Evolutionary conservation across 2,888 invertebrate species (phyloP).

Genomic region (Adela reaumurella): DNA sequence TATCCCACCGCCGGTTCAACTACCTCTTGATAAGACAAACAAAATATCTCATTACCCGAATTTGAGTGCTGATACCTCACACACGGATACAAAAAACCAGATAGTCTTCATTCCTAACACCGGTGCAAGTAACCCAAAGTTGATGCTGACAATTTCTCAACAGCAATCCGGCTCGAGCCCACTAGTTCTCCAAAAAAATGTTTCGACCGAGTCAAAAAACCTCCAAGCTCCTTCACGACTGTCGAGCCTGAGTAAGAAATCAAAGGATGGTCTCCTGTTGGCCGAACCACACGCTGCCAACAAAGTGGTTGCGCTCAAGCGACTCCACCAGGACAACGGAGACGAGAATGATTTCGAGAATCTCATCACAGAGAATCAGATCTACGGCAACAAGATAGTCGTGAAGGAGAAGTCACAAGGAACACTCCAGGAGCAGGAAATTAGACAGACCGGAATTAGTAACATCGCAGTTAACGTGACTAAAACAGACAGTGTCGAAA

Average conservation of each 20-base stretch:
- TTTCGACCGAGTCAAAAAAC: conserved; percentile 43
- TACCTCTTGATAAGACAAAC: no score
- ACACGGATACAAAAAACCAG: conserved; percentile 37
- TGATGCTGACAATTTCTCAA: conserved; percentile 29
- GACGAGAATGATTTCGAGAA: conserved; percentile 55
- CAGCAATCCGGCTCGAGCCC: conserved; percentile 40
- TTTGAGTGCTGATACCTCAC: conserved; percentile 18
- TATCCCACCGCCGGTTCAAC: no score
- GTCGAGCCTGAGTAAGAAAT: conserved; percentile 37
- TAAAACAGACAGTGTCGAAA: conserved; percentile 19
- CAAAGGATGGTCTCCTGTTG: conserved; percentile 24
- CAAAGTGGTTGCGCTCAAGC: conserved; percentile 46
- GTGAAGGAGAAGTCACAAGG: conserved; percentile 52
- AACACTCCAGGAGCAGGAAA: conserved; percentile 36
- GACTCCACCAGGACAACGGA: conserved; percentile 44
- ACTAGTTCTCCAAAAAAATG: conserved; percentile 26
- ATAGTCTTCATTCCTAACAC: conserved; percentile 40
- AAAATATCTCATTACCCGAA: background rate
- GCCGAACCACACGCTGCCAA: conserved; percentile 5
- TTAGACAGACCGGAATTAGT: no score
- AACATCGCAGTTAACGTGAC: conserved; percentile 18
- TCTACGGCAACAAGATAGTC: conserved; percentile 54
- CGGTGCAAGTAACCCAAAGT: conserved; percentile 30
- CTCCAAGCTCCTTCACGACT: conserved; percentile 48
- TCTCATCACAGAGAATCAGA: conserved; percentile 53